Evolutionary conservation across 2,797 vertebrate genomes (phyloP).

Genomic region (Acanthornis magna): DNA sequence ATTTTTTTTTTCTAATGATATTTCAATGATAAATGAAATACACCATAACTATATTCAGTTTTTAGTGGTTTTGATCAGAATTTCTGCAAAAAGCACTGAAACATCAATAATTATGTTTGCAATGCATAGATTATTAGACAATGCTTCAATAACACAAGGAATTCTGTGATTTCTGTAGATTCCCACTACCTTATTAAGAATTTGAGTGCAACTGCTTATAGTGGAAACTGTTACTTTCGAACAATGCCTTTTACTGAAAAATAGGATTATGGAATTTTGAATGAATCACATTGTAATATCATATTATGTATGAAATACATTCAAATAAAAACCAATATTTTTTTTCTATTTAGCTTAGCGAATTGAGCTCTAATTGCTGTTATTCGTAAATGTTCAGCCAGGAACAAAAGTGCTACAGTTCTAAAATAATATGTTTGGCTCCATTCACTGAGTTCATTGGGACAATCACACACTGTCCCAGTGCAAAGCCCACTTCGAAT

Average conservation of each 20-base stretch:
- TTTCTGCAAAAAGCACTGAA: not conserved
- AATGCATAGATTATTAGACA: not conserved
- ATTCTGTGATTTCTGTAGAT: not conserved
- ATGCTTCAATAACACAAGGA: not conserved
- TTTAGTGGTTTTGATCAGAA: not conserved
- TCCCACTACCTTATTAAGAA: not conserved
- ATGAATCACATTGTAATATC: not conserved
- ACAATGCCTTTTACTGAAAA: not conserved
- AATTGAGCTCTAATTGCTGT: not conserved
- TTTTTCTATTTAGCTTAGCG: not conserved
- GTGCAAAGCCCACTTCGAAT: no score
- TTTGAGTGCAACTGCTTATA: not conserved
- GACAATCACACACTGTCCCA: no score
- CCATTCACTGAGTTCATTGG: not conserved
- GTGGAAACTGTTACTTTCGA: not conserved
- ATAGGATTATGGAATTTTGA: not conserved
- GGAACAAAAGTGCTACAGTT: not conserved
- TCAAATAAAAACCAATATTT: not conserved
- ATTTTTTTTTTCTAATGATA: accelerated
- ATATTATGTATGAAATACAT: not conserved
- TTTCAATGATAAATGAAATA: not conserved
- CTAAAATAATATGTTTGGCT: not conserved
- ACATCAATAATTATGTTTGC: not conserved
- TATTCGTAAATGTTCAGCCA: not conserved
- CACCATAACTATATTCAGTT: not conserved